Conservation (phyloP, 2,113 vertebrate genomes). For the Eretmodus cyanostictus region DNA sequence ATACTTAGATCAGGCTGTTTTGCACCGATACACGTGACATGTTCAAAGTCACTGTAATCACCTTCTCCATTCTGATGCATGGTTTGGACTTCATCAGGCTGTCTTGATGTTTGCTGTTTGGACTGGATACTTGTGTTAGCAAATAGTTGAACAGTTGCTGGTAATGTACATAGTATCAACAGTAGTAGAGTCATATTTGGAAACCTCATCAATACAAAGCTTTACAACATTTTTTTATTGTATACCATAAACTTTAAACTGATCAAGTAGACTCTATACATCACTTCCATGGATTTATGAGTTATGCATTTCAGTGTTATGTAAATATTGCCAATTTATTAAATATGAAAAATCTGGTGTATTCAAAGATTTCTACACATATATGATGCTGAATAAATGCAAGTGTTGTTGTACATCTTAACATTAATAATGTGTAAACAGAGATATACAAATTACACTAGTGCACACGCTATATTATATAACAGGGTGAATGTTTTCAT, state of each 20-base stretch:
- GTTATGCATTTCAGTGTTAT: neutral
- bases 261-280: neutral
- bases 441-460: neutral
- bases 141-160: neutral
- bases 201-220: neutral
- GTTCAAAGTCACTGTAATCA: neutral
- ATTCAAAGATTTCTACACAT: neutral
- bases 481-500: neutral
- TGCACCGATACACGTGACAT: fast-evolving
- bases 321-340: neutral
- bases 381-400: neutral
- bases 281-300: neutral
- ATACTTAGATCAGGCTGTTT: neutral
- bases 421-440: neutral
- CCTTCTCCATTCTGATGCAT: neutral
- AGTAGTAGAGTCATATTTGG: neutral
- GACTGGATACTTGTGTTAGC: neutral
- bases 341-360: neutral
- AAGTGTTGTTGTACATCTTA: neutral
- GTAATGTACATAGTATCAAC: neutral
- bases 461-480: neutral
- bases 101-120: neutral
- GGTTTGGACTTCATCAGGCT: neutral
- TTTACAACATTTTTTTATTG: neutral
- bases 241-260: neutral